A percentile compares a stretch with the other conserved stretches of the same genome.
Evolutionary conservation across 2,113 vertebrate genomes (phyloP).

Genomic region (Aspidoscelis tigris): DNA sequence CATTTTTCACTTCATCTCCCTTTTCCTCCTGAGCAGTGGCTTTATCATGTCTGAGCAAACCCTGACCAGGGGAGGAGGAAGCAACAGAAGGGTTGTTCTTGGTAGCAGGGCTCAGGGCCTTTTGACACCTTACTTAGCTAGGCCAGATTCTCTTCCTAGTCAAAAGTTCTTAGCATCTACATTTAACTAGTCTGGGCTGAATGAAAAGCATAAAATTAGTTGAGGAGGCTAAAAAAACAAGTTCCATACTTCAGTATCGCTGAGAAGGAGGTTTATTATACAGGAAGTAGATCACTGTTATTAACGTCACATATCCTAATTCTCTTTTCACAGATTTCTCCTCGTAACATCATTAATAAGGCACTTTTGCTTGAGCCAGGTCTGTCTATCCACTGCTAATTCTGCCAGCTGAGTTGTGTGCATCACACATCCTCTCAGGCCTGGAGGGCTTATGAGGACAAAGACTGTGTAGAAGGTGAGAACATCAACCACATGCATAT

Average conservation of each 20-base stretch:
- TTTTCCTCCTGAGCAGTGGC: too few species aligned
- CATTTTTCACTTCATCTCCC: too few species aligned
- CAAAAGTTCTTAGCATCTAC: too few species aligned
- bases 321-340: not conserved
- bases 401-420: not conserved
- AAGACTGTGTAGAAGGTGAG: not conserved
- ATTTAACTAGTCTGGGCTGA: too few species aligned
- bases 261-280: not conserved
- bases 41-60: too few species aligned
- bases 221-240: not conserved
- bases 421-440: not conserved
- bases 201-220: not conserved
- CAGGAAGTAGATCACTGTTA: not conserved
- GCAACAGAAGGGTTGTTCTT: too few species aligned
- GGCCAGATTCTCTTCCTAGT: too few species aligned
- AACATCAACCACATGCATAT: slow-evolving; percentile 10
- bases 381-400: not conserved
- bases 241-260: not conserved
- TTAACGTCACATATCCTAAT: not conserved
- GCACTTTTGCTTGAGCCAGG: too few species aligned
- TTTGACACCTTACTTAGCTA: too few species aligned
- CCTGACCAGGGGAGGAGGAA: too few species aligned
- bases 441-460: not conserved
- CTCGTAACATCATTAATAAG: not conserved
- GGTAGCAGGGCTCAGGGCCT: too few species aligned